Conservation (phyloP, 2,888 invertebrate genomes). For the Cephonodes hylas region DNA sequence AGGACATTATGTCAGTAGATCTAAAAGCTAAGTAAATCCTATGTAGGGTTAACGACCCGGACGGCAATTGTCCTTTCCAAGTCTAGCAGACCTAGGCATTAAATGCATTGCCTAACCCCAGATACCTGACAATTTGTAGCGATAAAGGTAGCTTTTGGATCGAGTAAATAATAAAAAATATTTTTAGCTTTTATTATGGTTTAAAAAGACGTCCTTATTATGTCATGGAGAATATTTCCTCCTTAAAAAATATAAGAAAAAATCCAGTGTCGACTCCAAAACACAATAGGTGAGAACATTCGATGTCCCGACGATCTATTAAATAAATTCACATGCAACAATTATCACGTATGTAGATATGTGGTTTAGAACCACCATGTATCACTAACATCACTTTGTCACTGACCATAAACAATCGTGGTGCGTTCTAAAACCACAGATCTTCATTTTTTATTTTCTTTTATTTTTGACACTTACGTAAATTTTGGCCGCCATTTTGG, state of each 20-base stretch:
- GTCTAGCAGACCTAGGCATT: conserved; percentile 14
- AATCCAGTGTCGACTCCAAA: neutral
- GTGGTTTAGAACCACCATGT: conserved; percentile 69
- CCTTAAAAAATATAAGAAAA: neutral
- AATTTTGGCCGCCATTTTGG: conserved; percentile 75
- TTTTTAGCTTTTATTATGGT: neutral
- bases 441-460: conserved; percentile 58
- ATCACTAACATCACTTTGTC: conserved; percentile 25
- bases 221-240: neutral
- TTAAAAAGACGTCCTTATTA: neutral
- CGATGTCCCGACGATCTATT: neutral
- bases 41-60: conserved; percentile 15
- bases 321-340: conserved; percentile 9
- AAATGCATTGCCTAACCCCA: conserved; percentile 4
- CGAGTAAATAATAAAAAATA: neutral
- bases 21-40: conserved; percentile 9
- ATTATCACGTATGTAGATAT: conserved; percentile 46
- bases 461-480: conserved; percentile 74
- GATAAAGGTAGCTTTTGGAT: neutral
- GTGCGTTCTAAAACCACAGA: conserved; percentile 72
- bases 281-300: neutral
- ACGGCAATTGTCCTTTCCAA: conserved; percentile 13
- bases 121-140: conserved; percentile 5
- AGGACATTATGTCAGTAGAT: conserved; percentile 7
- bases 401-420: conserved; percentile 40